phyloP scores from a whole-genome alignment of 2,113 vertebrate species.

The Sisor rabdophorus region DNA sequence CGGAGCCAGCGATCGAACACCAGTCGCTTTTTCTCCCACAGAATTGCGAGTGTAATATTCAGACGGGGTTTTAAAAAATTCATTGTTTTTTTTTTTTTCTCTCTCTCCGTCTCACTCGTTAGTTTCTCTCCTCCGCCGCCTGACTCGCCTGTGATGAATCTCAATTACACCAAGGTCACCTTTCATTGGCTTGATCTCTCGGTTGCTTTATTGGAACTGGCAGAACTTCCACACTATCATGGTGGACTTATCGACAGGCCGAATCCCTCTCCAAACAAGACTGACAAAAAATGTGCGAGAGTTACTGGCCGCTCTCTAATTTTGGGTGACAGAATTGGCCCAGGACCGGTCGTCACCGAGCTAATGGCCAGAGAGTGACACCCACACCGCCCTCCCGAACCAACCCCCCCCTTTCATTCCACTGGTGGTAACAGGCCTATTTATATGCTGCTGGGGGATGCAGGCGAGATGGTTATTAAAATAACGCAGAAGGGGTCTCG shows the following conservation, averaged over 20 bases:
- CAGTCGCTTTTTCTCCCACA: constrained; percentile 59
- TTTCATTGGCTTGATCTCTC: constrained; percentile 71
- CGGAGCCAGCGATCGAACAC: constrained; percentile 46
- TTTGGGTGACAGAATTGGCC: constrained; percentile 60
- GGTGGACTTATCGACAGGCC: constrained; percentile 70
- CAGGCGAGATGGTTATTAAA: neutral
- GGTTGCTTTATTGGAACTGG: constrained; percentile 73
- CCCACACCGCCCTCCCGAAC: neutral
- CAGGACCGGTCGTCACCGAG: constrained; percentile 46
- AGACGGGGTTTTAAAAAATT: constrained; percentile 53
- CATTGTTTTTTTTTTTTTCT: constrained; percentile 18
- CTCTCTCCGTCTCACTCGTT: constrained; percentile 35
- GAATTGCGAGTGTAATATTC: constrained; percentile 63
- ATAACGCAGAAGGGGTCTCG: too few relatives aligned
- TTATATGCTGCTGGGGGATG: constrained; percentile 51
- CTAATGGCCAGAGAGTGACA: constrained; percentile 57
- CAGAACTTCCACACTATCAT: constrained; percentile 72
- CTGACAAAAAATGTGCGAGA: constrained; percentile 46
- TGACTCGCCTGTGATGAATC: constrained; percentile 70
- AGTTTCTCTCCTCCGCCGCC: constrained; percentile 62
- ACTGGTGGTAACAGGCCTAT: constrained; percentile 47
- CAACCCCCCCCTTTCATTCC: constrained; percentile 31
- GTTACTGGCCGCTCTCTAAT: constrained; percentile 55
- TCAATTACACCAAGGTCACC: constrained; percentile 81
- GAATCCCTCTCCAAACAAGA: constrained; percentile 65